Evolutionary conservation across 2,113 vertebrate species (phyloP).

Genomic region (Machaerirhynchus nigripectus): DNA sequence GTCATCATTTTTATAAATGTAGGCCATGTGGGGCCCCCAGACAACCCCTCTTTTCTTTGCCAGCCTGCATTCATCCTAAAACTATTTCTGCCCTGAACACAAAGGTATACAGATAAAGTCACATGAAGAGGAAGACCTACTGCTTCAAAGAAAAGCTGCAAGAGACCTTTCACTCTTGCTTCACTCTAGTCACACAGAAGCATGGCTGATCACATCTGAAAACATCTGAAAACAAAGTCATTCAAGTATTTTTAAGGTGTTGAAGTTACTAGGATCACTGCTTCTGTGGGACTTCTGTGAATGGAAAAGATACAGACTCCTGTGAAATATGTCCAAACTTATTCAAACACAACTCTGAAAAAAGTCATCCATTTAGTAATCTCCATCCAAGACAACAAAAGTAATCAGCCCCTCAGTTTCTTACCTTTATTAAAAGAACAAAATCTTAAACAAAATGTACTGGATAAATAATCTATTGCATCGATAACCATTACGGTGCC

Average conservation of each 20-base stretch:
- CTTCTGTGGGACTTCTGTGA: constrained; percentile 2
- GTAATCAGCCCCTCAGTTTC: not conserved
- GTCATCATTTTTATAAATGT: not conserved
- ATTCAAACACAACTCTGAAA: not conserved
- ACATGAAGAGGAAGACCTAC: not conserved
- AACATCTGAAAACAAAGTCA: not conserved
- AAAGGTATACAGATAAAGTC: not conserved
- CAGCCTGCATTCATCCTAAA: not conserved
- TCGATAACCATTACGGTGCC: not conserved
- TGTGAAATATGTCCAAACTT: not conserved
- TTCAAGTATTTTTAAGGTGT: not conserved
- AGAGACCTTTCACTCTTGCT: not conserved
- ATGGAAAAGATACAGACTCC: not conserved
- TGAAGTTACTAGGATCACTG: not conserved
- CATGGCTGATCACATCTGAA: not conserved
- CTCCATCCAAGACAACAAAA: not conserved
- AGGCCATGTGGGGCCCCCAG: not conserved
- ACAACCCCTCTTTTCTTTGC: not conserved
- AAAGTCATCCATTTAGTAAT: not conserved
- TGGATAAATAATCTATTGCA: not conserved
- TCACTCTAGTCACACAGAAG: not conserved
- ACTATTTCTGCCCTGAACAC: not conserved
- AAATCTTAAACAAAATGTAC: not conserved
- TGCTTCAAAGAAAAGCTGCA: not conserved
- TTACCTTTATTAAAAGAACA: not conserved